Evolutionary conservation across 2,797 vertebrate genomes (phyloP).

Genomic region (Chrysocyon brachyurus): DNA sequence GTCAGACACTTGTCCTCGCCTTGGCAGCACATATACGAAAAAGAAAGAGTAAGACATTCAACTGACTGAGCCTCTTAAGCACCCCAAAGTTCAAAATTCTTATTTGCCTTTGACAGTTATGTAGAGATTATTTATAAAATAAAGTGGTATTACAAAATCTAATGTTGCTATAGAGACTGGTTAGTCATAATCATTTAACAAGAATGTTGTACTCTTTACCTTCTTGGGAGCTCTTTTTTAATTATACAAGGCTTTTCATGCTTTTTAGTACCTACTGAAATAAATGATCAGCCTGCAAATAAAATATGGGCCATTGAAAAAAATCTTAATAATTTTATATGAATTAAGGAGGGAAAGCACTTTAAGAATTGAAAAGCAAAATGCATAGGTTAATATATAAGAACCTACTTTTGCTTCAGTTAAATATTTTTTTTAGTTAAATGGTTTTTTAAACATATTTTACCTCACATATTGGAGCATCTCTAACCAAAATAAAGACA

Average conservation of each 20-base stretch:
- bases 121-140: not conserved
- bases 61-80: not conserved
- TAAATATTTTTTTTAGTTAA: not conserved
- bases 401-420: not conserved
- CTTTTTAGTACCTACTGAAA: not conserved
- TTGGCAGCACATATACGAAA: too few relatives aligned
- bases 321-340: conserved; percentile 11
- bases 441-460: not conserved
- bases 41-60: not conserved
- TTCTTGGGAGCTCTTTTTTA: not conserved
- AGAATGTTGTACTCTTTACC: not conserved
- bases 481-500: not conserved
- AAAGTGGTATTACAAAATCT: not conserved
- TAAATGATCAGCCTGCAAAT: conserved; percentile 37
- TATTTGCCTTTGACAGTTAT: not conserved
- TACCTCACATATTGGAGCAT: not conserved
- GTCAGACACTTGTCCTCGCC: not conserved
- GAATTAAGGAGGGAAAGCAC: not conserved
- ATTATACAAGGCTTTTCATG: conserved; percentile 14
- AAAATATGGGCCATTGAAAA: not conserved
- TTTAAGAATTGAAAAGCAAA: not conserved
- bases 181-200: conserved; percentile 45
- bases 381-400: not conserved
- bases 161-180: not conserved
- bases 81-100: not conserved